phyloP scores from a whole-genome alignment of 1,140 invertebrate genomes.

The Patella vulgata region DNA sequence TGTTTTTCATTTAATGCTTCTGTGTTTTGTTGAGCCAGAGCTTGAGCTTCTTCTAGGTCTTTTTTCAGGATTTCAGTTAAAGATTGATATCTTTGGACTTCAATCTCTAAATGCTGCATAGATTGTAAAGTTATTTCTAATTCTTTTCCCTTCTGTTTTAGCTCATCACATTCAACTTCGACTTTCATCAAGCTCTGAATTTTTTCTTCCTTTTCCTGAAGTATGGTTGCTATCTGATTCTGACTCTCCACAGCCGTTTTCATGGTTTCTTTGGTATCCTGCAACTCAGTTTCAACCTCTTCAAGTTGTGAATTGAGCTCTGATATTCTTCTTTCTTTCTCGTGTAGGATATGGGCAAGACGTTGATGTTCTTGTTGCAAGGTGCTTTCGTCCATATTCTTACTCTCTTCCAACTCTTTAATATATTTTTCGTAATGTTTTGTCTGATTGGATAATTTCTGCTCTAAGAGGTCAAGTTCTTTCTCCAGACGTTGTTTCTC shows the following conservation, averaged over 20 bases:
- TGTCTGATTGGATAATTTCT: conserved; percentile 31
- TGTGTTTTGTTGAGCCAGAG: conserved; percentile 24
- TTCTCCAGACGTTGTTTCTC: conserved; percentile 33
- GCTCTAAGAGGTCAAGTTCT: conserved; percentile 27
- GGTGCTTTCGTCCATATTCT: conserved; percentile 29
- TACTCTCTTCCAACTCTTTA: conserved; percentile 36
- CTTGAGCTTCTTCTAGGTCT: conserved; percentile 23
- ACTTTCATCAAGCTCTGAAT: conserved; percentile 21
- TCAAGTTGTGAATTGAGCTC: conserved; percentile 34
- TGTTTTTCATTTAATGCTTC: conserved; percentile 17
- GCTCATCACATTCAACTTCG: conserved; percentile 19
- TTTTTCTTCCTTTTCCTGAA: conserved; percentile 35
- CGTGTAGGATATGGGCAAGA: conserved; percentile 34
- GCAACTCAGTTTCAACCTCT: conserved; percentile 22
- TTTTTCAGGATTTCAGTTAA: conserved; percentile 14
- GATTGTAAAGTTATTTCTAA: conserved; percentile 11
- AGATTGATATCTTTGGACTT: conserved; percentile 19
- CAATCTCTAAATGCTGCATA: conserved; percentile 10
- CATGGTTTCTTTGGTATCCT: conserved; percentile 26
- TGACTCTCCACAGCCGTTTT: conserved; percentile 27
- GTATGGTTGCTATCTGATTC: conserved; percentile 11
- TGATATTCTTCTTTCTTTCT: conserved; percentile 44
- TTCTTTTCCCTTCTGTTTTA: conserved; percentile 14
- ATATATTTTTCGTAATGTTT: conserved; percentile 48
- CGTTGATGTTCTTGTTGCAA: conserved; percentile 34